phyloP scores from a whole-genome alignment of 2,888 invertebrate species.

The Deilephila porcellus region DNA sequence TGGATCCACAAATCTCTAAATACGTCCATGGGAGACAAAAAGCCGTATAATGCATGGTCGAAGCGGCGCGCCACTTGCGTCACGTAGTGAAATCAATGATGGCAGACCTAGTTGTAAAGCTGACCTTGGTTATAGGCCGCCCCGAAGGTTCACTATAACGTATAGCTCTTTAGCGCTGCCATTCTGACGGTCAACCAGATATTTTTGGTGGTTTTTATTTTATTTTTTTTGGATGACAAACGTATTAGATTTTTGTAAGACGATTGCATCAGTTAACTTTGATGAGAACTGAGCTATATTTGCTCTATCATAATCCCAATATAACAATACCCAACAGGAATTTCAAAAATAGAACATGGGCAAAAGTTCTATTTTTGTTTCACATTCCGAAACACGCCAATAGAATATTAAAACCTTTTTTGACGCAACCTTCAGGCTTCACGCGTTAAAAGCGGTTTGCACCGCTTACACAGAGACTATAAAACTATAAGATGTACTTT shows the following conservation, averaged over 20 bases:
- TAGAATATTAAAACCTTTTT: not conserved
- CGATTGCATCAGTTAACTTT: not conserved
- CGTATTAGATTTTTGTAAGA: not conserved
- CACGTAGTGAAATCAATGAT: conserved; percentile 78
- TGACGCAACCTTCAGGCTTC: not conserved
- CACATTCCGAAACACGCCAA: not conserved
- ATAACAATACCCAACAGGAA: not conserved
- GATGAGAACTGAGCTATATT: too few relatives aligned
- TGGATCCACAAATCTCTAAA: not conserved
- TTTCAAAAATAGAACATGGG: not conserved
- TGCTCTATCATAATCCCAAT: too few relatives aligned
- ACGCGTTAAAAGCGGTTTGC: not conserved
- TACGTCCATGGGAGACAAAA: conserved; percentile 54
- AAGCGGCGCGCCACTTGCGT: conserved; percentile 64
- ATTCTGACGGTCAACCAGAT: not conserved
- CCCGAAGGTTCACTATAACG: conserved; percentile 38
- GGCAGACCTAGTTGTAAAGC: conserved; percentile 75
- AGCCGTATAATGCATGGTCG: conserved; percentile 57
- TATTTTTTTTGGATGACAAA: not conserved
- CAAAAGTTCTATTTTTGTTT: not conserved
- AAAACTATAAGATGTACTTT: not conserved
- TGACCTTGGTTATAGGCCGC: conserved; percentile 66
- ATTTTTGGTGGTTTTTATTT: not conserved
- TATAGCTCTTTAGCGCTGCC: conserved; percentile 11
- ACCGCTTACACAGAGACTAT: not conserved